These are phyloP conservation scores for Rhyacichthys aspro DNA, from an alignment of 2,797 vertebrate genomes.

Conservation along the genomic window DNA sequence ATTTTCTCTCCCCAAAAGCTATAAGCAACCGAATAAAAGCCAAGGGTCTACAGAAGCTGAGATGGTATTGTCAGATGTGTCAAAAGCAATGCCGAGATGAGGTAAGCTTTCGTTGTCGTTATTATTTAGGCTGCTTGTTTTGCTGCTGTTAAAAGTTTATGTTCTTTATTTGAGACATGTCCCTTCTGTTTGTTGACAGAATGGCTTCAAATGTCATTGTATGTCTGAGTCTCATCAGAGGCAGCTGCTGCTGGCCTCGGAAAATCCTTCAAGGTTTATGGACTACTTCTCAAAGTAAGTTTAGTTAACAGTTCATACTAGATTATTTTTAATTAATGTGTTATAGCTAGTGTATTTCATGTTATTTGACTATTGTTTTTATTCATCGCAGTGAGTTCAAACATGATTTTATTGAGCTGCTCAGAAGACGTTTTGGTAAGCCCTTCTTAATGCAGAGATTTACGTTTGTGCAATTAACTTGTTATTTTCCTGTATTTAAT, in stretches of 20 bases:
- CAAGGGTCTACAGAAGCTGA: conserved; percentile 94
- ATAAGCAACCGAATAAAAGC: conserved; percentile 96
- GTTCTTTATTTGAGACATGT: too few relatives aligned
- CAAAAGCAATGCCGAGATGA: conserved; percentile 98
- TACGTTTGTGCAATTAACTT: neutral
- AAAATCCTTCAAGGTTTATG: conserved; percentile 94
- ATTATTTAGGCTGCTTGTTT: neutral
- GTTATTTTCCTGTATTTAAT: neutral
- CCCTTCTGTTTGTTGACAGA: conserved; percentile 73
- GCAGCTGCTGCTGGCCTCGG: conserved; percentile 94
- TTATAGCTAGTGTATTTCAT: too few relatives aligned
- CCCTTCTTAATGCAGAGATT: neutral
- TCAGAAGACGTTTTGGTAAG: conserved; percentile 94
- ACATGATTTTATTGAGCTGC: conserved; percentile 92
- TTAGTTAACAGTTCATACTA: neutral
- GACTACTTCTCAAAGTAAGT: conserved; percentile 96
- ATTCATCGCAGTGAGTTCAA: conserved; percentile 87
- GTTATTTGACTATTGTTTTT: neutral
- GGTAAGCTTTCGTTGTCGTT: conserved; percentile 79
- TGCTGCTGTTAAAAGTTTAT: fast-evolving
- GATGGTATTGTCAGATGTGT: conserved; percentile 99
- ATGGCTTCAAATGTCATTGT: conserved; percentile 98
- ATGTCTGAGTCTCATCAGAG: conserved; percentile 98
- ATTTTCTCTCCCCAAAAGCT: conserved; percentile 94
- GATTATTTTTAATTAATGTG: too few relatives aligned